Percentiles rank a stretch among this genome's conserved stretches.
Evolutionary conservation across 2,888 invertebrate genomes (phyloP).

Genomic region (Thera britannica): DNA sequence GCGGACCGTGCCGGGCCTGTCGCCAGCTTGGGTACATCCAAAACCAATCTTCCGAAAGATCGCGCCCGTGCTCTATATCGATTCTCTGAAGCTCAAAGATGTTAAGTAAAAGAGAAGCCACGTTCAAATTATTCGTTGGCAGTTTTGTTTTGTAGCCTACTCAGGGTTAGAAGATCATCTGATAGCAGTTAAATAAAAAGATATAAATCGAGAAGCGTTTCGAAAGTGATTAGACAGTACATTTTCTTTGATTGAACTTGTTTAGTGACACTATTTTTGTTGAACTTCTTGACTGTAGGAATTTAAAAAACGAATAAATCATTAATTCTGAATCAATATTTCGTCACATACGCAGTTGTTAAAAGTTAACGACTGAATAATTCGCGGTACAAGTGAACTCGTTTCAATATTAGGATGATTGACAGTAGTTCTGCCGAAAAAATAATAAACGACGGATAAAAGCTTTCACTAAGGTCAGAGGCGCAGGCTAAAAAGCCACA

Average conservation of each 20-base stretch:
- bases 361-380: too few relatives aligned
- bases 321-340: too few relatives aligned
- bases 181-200: background rate
- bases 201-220: background rate
- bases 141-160: slow-evolving; percentile 2
- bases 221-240: too few relatives aligned
- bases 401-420: background rate
- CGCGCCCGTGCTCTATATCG: slow-evolving; percentile 42
- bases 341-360: too few relatives aligned
- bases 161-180: background rate
- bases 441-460: slow-evolving; percentile 6
- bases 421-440: background rate
- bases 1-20: slow-evolving; percentile 33
- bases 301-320: too few relatives aligned
- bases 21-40: slow-evolving; percentile 41
- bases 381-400: background rate
- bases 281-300: too few relatives aligned
- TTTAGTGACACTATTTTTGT: too few relatives aligned
- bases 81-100: slow-evolving; percentile 21
- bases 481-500: slow-evolving; percentile 31
- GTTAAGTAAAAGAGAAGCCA: slow-evolving; percentile 11
- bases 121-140: background rate
- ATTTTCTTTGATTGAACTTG: too few relatives aligned
- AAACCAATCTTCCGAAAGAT: slow-evolving; percentile 68
- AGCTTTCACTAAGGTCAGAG: slow-evolving; percentile 28